Conservation (phyloP, 2,888 invertebrate species). For the Leucophora obtusa region DNA sequence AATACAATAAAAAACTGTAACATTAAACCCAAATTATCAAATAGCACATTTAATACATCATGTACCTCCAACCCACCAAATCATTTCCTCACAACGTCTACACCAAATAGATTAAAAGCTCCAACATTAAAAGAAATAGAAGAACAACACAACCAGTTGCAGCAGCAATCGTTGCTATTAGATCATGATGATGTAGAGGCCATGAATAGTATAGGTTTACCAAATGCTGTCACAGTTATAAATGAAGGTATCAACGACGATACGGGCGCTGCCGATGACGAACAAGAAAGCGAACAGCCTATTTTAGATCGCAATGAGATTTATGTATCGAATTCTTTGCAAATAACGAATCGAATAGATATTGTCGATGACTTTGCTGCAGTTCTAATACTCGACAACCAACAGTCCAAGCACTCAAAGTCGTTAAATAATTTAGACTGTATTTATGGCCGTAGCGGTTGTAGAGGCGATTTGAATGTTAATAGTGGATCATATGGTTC, state of each 20-base stretch:
- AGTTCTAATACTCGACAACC: constrained; percentile 69
- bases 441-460: constrained; percentile 51
- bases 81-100: constrained; percentile 29
- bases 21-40: constrained; percentile 4
- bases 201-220: constrained; percentile 77
- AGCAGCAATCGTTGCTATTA: constrained; percentile 54
- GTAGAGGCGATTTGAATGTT: constrained; percentile 1
- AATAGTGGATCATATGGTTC: constrained; percentile 41
- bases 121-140: neutral
- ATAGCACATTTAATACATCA: constrained; percentile 51
- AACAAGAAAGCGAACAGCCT: constrained; percentile 59
- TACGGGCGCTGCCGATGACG: constrained; percentile 52
- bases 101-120: constrained; percentile 26
- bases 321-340: constrained; percentile 76
- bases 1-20: constrained; percentile 70
- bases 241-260: constrained; percentile 20
- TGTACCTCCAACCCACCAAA: constrained; percentile 12
- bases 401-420: constrained; percentile 74
- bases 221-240: constrained; percentile 43
- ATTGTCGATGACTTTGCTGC: constrained; percentile 71
- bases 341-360: constrained; percentile 75
- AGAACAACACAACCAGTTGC: constrained; percentile 6
- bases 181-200: constrained; percentile 70
- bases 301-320: constrained; percentile 74
- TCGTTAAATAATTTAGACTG: constrained; percentile 72